Evolutionary conservation across 2,888 invertebrate species (phyloP).

Genomic region (Norana najaformis): DNA sequence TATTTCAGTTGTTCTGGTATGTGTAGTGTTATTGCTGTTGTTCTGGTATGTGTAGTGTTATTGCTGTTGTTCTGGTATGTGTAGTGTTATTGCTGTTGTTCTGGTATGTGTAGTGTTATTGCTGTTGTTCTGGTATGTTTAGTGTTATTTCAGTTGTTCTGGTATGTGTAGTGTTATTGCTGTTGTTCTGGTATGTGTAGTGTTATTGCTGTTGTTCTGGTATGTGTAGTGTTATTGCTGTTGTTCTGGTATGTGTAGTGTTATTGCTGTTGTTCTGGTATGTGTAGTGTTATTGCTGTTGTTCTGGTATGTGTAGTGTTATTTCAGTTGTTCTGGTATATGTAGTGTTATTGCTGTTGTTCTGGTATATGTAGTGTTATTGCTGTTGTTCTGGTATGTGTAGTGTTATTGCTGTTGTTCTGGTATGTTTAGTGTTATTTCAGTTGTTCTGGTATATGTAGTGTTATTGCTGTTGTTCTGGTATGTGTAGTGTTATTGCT

Average conservation of each 20-base stretch:
- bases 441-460: neutral
- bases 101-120: neutral
- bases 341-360: neutral
- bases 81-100: too few species aligned
- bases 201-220: too few species aligned
- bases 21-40: neutral
- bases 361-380: neutral
- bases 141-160: neutral
- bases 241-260: neutral
- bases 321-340: too few species aligned
- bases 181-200: too few species aligned
- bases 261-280: conserved; percentile 2
- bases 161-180: neutral
- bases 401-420: neutral
- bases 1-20: neutral
- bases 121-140: neutral
- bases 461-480: neutral
- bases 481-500: neutral
- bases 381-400: conserved; percentile 1
- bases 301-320: too few species aligned
- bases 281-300: neutral
- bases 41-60: conserved; percentile 13
- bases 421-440: too few species aligned
- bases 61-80: too few species aligned
- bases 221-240: neutral